Percentiles rank a stretch among this genome's conserved stretches.
phyloP scores from a whole-genome alignment of 2,797 vertebrate genomes.

The Glossophaga mutica region DNA sequence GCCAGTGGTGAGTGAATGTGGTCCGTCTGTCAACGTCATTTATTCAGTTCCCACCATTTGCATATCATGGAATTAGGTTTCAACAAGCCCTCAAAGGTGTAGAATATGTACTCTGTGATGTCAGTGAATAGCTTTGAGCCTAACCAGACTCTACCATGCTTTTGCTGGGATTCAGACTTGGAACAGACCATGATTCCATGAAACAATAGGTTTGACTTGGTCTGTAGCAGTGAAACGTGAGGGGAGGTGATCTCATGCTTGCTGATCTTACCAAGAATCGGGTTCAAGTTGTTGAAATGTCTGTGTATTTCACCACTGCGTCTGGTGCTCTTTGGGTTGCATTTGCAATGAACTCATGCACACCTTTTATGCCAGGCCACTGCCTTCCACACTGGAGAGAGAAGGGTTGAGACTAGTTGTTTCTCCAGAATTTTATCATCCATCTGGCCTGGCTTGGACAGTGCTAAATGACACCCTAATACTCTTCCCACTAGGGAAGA shows the following conservation, averaged over 20 bases:
- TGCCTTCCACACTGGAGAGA: not conserved
- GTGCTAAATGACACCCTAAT: not conserved
- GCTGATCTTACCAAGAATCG: not conserved
- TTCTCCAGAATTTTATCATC: not conserved
- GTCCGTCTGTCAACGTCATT: conserved; percentile 41
- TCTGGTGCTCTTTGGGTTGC: not conserved
- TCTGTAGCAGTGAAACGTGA: not conserved
- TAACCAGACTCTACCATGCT: not conserved
- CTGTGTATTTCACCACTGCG: not conserved
- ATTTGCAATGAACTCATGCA: not conserved
- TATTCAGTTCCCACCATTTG: not conserved
- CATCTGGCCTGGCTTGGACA: not conserved
- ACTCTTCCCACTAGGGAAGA: not conserved
- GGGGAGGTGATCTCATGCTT: not conserved
- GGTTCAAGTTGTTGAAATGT: not conserved
- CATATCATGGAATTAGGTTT: conserved; percentile 1
- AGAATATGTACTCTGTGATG: not conserved
- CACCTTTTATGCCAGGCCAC: not conserved
- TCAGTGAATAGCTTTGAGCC: not conserved
- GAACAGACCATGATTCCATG: not conserved
- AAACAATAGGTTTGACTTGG: not conserved
- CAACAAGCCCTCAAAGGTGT: conserved; percentile 29
- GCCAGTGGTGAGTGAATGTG: conserved; percentile 4
- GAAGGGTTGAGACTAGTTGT: not conserved
- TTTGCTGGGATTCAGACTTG: not conserved